phyloP scores from a whole-genome alignment of 2,888 invertebrate genomes.

The Phaonia tiefii region DNA sequence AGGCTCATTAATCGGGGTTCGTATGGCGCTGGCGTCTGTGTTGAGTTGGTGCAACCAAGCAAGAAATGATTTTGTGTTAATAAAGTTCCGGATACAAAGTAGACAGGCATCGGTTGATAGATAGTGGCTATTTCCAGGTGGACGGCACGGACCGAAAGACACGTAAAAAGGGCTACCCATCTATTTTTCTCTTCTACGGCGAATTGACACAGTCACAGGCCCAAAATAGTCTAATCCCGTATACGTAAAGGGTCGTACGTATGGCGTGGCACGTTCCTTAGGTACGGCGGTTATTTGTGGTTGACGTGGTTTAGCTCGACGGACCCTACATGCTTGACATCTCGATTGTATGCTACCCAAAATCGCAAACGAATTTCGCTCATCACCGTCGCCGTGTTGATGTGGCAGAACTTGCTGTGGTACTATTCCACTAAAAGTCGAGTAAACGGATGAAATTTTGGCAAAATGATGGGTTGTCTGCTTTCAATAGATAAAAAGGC shows the following conservation, averaged over 20 bases:
- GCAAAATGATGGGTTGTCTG: conserved; percentile 19
- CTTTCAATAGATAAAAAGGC: conserved; percentile 2
- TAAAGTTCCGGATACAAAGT: too few species aligned
- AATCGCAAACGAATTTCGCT: background rate
- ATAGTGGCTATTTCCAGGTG: too few species aligned
- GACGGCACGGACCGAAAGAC: too few species aligned
- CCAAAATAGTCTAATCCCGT: background rate
- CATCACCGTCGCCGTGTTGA: background rate
- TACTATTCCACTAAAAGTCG: background rate
- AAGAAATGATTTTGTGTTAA: too few species aligned
- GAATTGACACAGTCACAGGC: too few species aligned
- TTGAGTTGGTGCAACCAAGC: too few species aligned
- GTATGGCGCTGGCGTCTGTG: too few species aligned
- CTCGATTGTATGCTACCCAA: background rate
- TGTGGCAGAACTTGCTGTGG: background rate
- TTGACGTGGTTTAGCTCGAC: conserved; percentile 8
- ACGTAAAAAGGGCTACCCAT: background rate
- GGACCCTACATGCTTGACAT: background rate
- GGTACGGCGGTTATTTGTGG: conserved; percentile 27
- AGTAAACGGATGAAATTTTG: background rate
- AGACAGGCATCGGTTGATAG: conserved; percentile 44
- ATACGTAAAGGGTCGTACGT: background rate
- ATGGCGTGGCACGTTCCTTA: background rate
- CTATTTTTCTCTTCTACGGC: background rate
- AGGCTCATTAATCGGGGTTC: too few species aligned